These are phyloP conservation scores for Crotophaga sulcirostris DNA, from an alignment of 2,113 vertebrate genomes.

Conservation along the genomic window DNA sequence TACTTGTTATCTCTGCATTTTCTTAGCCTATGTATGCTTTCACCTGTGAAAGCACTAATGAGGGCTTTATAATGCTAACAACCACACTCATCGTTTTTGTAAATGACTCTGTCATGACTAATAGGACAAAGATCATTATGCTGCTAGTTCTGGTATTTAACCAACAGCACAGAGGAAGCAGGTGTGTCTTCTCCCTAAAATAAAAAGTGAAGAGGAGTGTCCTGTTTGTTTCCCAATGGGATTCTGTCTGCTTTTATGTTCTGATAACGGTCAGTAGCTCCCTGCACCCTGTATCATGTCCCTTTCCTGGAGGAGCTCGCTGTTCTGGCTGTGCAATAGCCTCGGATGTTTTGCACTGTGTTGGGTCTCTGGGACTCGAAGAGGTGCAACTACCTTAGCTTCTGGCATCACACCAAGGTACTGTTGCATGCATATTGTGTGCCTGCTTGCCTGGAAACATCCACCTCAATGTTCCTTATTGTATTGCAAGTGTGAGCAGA, in stretches of 20 bases:
- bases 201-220: background rate
- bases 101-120: slow-evolving; percentile 21
- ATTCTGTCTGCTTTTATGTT: background rate
- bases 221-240: background rate
- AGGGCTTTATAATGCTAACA: background rate
- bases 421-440: background rate
- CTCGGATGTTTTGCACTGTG: background rate
- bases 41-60: background rate
- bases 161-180: background rate
- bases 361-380: background rate
- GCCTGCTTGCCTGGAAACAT: background rate
- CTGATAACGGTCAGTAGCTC: background rate
- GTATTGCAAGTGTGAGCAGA: background rate
- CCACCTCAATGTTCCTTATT: background rate
- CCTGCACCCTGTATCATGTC: rapidly evolving
- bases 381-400: background rate
- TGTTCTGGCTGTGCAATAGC: background rate
- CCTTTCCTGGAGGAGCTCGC: background rate
- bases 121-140: background rate
- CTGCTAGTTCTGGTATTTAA: background rate
- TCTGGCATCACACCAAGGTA: background rate
- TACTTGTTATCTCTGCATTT: background rate
- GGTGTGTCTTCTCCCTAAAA: background rate
- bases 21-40: background rate
- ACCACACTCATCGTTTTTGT: background rate